Percentiles rank a stretch among this genome's conserved stretches.
Conservation (phyloP, 1,140 invertebrate species). For the Pseudomyrmex cubaensis region DNA sequence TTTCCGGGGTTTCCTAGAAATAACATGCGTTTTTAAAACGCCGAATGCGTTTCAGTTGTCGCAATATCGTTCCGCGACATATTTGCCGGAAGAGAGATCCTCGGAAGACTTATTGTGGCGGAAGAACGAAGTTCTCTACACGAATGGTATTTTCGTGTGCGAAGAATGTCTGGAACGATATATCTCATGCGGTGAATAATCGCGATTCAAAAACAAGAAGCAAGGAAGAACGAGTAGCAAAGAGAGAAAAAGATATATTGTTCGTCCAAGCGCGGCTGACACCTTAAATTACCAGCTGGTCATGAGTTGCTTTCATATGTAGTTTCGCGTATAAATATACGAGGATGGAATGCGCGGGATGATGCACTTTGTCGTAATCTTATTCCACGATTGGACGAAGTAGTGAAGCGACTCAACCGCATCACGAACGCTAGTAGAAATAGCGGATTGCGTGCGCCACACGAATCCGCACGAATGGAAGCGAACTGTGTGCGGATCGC, state of each 20-base stretch:
- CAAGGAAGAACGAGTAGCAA: constrained; percentile 21
- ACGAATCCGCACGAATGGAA: too few species aligned
- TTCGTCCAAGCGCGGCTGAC: constrained; percentile 41
- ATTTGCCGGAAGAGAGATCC: constrained; percentile 42
- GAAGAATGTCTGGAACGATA: constrained; percentile 55
- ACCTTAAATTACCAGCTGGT: constrained; percentile 38
- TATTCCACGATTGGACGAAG: constrained; percentile 29
- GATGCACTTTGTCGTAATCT: constrained; percentile 51
- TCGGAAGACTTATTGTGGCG: constrained; percentile 45
- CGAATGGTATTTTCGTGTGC: constrained; percentile 57
- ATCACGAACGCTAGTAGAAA: constrained; percentile 31
- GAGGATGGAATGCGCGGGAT: constrained; percentile 15
- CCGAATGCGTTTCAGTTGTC: constrained; percentile 48
- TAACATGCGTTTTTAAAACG: constrained; percentile 55
- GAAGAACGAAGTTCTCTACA: constrained; percentile 32
- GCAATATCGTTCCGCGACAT: constrained; percentile 48
- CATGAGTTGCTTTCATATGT: neutral
- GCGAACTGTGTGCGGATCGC: neutral
- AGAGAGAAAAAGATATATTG: constrained; percentile 25
- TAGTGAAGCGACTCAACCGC: constrained; percentile 1
- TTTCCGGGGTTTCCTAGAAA: constrained; percentile 23
- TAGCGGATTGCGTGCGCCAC: neutral
- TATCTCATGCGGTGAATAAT: constrained; percentile 55
- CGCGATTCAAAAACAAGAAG: constrained; percentile 56
- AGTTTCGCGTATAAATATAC: neutral